Percentiles rank a stretch among this genome's conserved stretches.
Evolutionary conservation across 2,888 invertebrate genomes (phyloP).

Genomic region (Nomada hirtipes): DNA sequence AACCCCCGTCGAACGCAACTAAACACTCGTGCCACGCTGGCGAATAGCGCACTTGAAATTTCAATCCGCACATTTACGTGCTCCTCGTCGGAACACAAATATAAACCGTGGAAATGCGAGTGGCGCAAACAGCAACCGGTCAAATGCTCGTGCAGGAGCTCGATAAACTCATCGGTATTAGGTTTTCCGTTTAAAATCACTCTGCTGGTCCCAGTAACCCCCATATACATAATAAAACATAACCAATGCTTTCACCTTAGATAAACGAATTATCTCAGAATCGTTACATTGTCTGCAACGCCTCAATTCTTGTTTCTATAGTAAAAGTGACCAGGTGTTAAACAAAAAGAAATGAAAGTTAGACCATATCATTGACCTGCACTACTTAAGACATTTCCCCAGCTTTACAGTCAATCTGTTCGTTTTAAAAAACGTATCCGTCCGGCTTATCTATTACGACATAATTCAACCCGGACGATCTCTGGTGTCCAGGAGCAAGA

Average conservation of each 20-base stretch:
- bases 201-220: not conserved
- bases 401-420: too few species aligned
- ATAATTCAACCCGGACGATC: conserved; percentile 76
- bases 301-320: too few species aligned
- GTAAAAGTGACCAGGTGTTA: too few species aligned
- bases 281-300: too few species aligned
- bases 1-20: not conserved
- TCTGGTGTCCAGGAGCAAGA: conserved; percentile 73
- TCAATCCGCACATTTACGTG: conserved; percentile 10
- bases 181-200: conserved; percentile 5
- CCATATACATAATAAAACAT: not conserved
- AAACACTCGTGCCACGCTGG: not conserved
- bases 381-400: too few species aligned
- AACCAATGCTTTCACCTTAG: not conserved
- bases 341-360: too few species aligned
- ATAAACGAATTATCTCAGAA: conserved; percentile 25
- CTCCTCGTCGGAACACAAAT: conserved; percentile 3
- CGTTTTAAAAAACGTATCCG: too few species aligned
- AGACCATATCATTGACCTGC: too few species aligned
- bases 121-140: conserved; percentile 1
- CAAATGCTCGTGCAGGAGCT: not conserved
- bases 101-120: conserved; percentile 12
- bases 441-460: conserved; percentile 73
- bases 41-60: conserved; percentile 10
- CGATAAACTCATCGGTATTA: conserved; percentile 21